These are phyloP conservation scores for Cydia strobilella DNA, from an alignment of 1,140 invertebrate species.

Conservation along the genomic window DNA sequence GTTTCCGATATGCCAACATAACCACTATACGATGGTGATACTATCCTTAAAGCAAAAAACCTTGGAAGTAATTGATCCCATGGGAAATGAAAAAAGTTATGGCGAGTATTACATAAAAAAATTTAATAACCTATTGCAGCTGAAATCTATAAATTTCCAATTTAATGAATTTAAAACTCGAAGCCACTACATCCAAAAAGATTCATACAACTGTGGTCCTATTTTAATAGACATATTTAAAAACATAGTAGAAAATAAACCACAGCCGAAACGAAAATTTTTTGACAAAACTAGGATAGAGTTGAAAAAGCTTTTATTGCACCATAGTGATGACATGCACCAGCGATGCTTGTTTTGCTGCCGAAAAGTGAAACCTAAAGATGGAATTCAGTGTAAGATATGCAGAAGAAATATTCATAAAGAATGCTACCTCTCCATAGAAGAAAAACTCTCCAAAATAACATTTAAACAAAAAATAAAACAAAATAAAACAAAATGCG, in stretches of 20 bases:
- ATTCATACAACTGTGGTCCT: neutral
- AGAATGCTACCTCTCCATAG: neutral
- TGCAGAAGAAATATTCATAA: neutral
- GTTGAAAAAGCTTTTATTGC: neutral
- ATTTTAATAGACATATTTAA: neutral
- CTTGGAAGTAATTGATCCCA: neutral
- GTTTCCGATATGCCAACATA: slow-evolving; percentile 1
- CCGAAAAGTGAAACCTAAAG: neutral
- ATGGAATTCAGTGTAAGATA: neutral
- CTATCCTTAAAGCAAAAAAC: neutral
- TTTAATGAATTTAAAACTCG: neutral
- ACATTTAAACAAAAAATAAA: neutral
- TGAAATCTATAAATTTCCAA: neutral
- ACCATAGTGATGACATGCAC: neutral
- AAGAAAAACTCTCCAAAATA: neutral
- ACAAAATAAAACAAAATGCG: neutral
- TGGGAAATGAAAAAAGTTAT: neutral
- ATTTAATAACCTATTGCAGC: neutral
- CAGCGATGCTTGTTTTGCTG: neutral
- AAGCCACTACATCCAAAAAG: slow-evolving; percentile 1
- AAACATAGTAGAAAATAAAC: neutral
- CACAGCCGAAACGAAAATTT: neutral
- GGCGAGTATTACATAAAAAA: neutral
- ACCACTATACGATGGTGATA: neutral
- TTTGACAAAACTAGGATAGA: neutral